A percentile compares a stretch with the other conserved stretches of the same genome.
phyloP scores from a whole-genome alignment of 2,797 vertebrate genomes.

The Macropodus opercularis region DNA sequence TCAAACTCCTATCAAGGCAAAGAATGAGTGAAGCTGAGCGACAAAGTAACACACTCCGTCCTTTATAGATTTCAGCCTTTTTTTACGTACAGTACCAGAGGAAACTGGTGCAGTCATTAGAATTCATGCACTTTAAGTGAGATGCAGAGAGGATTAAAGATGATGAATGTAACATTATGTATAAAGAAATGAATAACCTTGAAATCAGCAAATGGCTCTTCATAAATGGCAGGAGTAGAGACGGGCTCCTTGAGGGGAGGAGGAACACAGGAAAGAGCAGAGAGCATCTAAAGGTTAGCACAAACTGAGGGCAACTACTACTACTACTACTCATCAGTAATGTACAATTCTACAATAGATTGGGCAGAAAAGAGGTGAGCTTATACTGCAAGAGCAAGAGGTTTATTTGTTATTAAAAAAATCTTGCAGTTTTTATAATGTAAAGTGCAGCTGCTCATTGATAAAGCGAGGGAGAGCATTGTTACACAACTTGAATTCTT shows the following conservation, averaged over 20 bases:
- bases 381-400: slow-evolving; percentile 46
- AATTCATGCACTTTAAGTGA: slow-evolving; percentile 14
- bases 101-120: slow-evolving; percentile 8
- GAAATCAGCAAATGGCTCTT: slow-evolving; percentile 81
- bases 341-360: slow-evolving; percentile 14
- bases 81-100: background rate
- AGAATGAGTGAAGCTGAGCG: slow-evolving; percentile 16
- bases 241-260: slow-evolving; percentile 81
- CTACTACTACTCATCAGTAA: slow-evolving; percentile 30
- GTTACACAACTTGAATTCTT: slow-evolving; percentile 42
- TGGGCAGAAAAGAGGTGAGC: slow-evolving; percentile 52
- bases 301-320: slow-evolving; percentile 34
- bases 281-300: slow-evolving; percentile 65
- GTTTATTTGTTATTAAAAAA: slow-evolving; percentile 31
- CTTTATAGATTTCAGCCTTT: slow-evolving; percentile 5
- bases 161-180: slow-evolving; percentile 13
- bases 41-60: slow-evolving; percentile 15
- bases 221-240: slow-evolving; percentile 80
- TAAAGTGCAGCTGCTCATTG: slow-evolving; percentile 45
- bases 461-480: slow-evolving; percentile 48
- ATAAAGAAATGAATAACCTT: slow-evolving; percentile 79
- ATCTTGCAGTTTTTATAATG: slow-evolving; percentile 46
- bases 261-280: slow-evolving; percentile 72
- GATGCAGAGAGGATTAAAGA: slow-evolving; percentile 12
- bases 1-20: slow-evolving; percentile 13